These are phyloP conservation scores for Sinocyclocheilus anshuiensis DNA, from an alignment of 2,113 vertebrate species.

Conservation along the genomic window DNA sequence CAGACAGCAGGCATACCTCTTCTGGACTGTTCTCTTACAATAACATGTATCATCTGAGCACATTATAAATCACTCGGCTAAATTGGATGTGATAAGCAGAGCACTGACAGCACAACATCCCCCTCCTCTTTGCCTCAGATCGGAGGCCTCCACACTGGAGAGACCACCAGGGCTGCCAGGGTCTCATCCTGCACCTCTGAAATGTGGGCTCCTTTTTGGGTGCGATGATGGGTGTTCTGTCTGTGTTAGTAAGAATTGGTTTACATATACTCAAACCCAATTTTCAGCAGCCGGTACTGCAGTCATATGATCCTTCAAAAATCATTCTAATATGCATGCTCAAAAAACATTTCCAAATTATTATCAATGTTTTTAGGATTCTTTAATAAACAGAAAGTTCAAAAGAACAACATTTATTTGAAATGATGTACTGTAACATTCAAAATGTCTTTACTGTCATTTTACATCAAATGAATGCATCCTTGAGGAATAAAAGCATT, in stretches of 20 bases:
- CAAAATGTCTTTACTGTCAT: neutral
- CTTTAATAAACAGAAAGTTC: neutral
- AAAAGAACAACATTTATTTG: neutral
- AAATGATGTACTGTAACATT: neutral
- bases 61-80: conserved; percentile 78
- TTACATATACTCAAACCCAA: neutral
- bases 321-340: neutral
- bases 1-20: conserved; percentile 58
- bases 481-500: neutral
- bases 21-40: conserved; percentile 71
- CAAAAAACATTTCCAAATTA: neutral
- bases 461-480: neutral
- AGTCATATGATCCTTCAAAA: neutral
- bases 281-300: neutral
- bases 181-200: neutral
- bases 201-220: neutral
- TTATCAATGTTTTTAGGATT: neutral
- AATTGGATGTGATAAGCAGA: conserved; percentile 77
- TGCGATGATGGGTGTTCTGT: neutral
- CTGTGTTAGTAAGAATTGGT: neutral
- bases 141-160: conserved; percentile 61
- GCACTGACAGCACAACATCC: conserved; percentile 64
- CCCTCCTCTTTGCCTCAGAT: conserved; percentile 63
- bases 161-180: conserved; percentile 18
- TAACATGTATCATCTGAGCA: conserved; percentile 76